Evolutionary conservation across 2,888 invertebrate genomes (phyloP).

Genomic region (Drosophila affinis): DNA sequence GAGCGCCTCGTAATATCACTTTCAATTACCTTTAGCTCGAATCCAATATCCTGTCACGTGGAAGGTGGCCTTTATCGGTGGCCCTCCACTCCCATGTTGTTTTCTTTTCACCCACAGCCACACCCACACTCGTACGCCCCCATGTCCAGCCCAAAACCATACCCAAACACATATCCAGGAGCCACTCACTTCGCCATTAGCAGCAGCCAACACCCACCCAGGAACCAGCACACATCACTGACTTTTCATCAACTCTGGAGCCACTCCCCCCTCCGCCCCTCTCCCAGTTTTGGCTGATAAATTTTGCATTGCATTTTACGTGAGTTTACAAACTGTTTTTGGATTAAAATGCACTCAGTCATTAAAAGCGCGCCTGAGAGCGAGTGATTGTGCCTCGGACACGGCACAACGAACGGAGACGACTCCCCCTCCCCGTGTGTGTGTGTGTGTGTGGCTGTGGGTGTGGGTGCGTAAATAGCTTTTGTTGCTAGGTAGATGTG

Average conservation of each 20-base stretch:
- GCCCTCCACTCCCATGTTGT: neutral
- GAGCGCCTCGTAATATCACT: neutral
- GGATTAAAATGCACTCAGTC: conserved; percentile 80
- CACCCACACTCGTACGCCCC: neutral
- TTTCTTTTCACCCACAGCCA: conserved; percentile 4
- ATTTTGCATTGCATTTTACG: conserved; percentile 65
- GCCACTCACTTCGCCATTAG: neutral
- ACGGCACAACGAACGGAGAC: conserved; percentile 2
- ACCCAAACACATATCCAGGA: neutral
- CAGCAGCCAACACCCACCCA: neutral
- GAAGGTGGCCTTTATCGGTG: neutral
- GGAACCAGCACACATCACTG: conserved; percentile 1
- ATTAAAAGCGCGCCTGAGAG: conserved; percentile 74
- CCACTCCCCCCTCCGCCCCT: neutral
- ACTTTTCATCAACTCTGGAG: conserved; percentile 31
- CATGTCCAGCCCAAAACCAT: neutral
- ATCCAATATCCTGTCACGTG: conserved; percentile 9
- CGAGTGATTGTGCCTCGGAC: conserved; percentile 63
- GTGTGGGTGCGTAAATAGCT: conserved; percentile 65
- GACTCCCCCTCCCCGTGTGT: neutral
- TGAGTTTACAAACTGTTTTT: conserved; percentile 72
- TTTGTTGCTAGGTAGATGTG: conserved; percentile 52
- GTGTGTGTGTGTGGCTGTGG: conserved; percentile 13
- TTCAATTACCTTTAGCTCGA: neutral
- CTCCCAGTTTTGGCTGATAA: conserved; percentile 14